Evolutionary conservation across 2,113 vertebrate species (phyloP).

Genomic region (Hiodon alosoides): DNA sequence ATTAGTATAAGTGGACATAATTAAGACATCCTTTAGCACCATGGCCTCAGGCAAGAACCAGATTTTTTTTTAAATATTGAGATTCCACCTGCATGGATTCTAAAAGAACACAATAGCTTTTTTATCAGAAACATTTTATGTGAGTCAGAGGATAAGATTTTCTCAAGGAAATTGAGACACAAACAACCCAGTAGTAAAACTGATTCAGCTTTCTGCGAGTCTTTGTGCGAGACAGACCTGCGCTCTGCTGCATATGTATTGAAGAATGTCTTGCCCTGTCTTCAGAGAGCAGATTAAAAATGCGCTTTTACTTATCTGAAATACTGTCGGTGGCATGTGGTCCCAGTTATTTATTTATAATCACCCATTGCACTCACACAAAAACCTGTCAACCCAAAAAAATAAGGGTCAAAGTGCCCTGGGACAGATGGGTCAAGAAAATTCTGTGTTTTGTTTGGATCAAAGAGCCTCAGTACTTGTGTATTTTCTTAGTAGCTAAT

Average conservation of each 20-base stretch:
- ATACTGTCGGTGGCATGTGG: constrained; percentile 26
- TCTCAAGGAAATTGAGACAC: neutral
- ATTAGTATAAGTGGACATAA: no score
- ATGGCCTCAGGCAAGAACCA: neutral
- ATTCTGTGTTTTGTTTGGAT: constrained; percentile 27
- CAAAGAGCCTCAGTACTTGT: constrained; percentile 12
- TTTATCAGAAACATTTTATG: neutral
- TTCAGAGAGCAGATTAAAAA: constrained; percentile 30
- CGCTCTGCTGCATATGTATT: constrained; percentile 34
- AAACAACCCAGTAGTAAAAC: neutral
- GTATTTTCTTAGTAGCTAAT: neutral
- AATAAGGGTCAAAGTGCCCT: constrained; percentile 12
- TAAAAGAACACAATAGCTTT: neutral
- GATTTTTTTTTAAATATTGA: neutral
- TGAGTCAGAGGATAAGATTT: neutral
- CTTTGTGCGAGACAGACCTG: constrained; percentile 25
- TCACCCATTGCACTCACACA: constrained; percentile 28
- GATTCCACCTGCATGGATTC: neutral
- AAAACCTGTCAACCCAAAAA: constrained; percentile 8
- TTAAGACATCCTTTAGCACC: no score
- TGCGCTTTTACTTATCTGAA: constrained; percentile 39
- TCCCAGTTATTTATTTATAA: constrained; percentile 22
- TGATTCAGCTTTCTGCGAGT: constrained; percentile 2
- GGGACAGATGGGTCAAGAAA: constrained; percentile 29
- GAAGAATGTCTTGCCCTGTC: constrained; percentile 22